Evolutionary conservation across 2,113 vertebrate genomes (phyloP).

Genomic region (Hemichromis elongatus): DNA sequence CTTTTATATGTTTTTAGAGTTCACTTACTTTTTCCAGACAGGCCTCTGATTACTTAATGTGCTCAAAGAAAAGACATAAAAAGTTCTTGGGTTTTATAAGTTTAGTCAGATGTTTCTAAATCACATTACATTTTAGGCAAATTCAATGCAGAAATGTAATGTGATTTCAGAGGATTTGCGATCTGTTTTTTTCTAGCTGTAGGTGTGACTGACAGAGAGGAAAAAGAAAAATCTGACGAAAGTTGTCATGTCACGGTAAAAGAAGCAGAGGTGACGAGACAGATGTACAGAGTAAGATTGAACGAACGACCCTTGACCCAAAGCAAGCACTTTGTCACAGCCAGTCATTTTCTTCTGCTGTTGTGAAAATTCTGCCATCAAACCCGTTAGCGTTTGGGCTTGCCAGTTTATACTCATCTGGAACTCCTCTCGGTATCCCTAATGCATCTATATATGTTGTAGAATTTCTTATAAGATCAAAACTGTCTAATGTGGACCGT

Average conservation of each 20-base stretch:
- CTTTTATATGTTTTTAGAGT: not conserved
- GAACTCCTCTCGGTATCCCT: not conserved
- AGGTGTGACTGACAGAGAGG: not conserved
- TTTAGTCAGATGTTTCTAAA: not conserved
- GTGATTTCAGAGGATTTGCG: not conserved
- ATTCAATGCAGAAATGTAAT: not conserved
- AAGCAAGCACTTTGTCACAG: not conserved
- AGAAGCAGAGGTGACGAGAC: not conserved
- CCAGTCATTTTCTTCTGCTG: not conserved
- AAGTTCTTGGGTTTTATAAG: not conserved
- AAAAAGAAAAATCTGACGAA: not conserved
- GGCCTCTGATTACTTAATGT: not conserved
- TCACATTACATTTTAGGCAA: not conserved
- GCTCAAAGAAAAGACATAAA: not conserved
- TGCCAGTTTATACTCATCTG: not conserved
- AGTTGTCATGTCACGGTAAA: not conserved
- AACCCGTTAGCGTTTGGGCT: not conserved
- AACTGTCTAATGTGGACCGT: too few relatives aligned
- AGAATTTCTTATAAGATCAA: not conserved
- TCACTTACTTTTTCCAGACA: not conserved
- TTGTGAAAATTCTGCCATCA: not conserved
- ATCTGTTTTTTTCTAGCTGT: not conserved
- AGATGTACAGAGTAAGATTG: not conserved
- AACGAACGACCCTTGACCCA: not conserved
- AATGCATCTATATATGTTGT: not conserved